Conservation (phyloP, 2,888 invertebrate genomes). For the Cyrtodaria siliqua region DNA sequence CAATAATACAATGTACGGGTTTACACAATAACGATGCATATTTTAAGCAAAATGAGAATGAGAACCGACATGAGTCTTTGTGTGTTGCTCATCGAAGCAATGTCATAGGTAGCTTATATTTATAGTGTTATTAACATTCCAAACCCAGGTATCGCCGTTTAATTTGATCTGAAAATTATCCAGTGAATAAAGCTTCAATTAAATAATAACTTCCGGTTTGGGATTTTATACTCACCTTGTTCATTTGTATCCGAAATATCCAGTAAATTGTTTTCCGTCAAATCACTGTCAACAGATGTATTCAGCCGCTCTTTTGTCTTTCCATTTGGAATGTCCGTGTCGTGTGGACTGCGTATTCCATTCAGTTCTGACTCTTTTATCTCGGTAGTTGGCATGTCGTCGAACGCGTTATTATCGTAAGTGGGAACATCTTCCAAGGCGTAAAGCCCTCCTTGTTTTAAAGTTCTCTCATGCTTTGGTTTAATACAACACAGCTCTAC, state of each 20-base stretch:
- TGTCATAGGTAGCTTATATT: too few relatives aligned
- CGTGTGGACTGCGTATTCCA: not conserved
- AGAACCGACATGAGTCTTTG: too few relatives aligned
- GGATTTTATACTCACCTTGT: conserved; percentile 30
- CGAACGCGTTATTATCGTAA: conserved; percentile 14
- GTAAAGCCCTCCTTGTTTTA: not conserved
- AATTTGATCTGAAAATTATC: too few relatives aligned
- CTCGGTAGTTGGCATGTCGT: not conserved
- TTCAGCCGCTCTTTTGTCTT: not conserved
- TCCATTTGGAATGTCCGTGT: too few relatives aligned
- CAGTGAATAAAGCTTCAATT: too few relatives aligned
- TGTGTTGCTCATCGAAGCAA: too few relatives aligned
- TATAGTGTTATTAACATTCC: too few relatives aligned
- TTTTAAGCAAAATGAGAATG: too few relatives aligned
- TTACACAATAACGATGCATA: too few relatives aligned
- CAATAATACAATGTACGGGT: too few relatives aligned
- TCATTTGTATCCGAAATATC: conserved; percentile 3
- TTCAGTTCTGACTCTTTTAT: not conserved
- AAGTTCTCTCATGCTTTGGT: not conserved
- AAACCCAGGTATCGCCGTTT: too few relatives aligned
- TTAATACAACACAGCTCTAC: conserved; percentile 34
- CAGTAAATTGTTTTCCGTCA: conserved; percentile 29
- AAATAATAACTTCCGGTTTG: too few relatives aligned
- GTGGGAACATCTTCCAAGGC: not conserved
- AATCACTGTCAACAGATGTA: conserved; percentile 41